Base-by-base conservation (phyloP, 2,888 invertebrate genomes). In the Epsilonema sp. region DNA sequence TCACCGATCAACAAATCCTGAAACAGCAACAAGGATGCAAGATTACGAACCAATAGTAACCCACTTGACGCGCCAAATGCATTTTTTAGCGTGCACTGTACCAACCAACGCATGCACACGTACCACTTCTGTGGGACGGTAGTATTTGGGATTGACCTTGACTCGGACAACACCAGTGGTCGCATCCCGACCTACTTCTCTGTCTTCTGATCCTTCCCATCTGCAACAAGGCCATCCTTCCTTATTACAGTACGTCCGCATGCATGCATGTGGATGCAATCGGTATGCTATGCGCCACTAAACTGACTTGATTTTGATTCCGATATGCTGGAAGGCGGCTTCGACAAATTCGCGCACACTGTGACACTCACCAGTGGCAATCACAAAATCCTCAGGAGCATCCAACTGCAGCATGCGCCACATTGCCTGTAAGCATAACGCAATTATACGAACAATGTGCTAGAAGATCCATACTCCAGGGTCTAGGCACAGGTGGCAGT, bases 321-420 rank as follows among this genome's bases (percentile, higher is more conserved):
- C 82, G 37, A 90, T 79, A 62, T 80, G 77, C 48, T 74, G 73
- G 68, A 99, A 99, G 1, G 92, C 77, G 31, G 76, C 76, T 67
- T 87, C 87, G 0, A 97, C 87, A 71, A 99, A 99, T 69, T 94
- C 87, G 13, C 85, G 74, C 0, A 97, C 94, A 65, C 85, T 90
- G 69, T 89, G 89, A 16, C 80, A 76, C 66, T 86, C 82, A 0
- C 90, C 90, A 0, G 90, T 90, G 3, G 97, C 89, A 56, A 99
- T 86, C 3, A 99, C 94, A 72, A 80, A 94, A 70, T 99, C 97
- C 45, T 90, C 83, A 0, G 97, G 82, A 31, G 71, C 67, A 0
- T 85, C 78, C 62, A 82, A 80, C 66, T 99, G 97, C 19, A 99
- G 74, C 86, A 99, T 99, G 65, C 89, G 70, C 92, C 94, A 99